These are phyloP conservation scores for Xestia xanthographa DNA, from an alignment of 2,888 invertebrate species.

Conservation along the genomic window DNA sequence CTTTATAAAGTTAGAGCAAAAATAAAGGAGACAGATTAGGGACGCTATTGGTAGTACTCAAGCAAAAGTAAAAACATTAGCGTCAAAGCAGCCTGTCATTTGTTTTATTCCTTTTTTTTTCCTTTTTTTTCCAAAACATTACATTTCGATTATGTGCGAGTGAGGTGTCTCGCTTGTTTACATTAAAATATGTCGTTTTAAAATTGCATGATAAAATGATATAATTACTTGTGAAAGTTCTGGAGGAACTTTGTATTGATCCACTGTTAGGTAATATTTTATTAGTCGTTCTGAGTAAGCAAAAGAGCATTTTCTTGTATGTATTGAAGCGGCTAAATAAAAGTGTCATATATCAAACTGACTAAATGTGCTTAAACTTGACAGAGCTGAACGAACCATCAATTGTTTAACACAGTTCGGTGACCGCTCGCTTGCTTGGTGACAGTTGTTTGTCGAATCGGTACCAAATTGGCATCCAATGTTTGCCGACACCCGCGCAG, in stretches of 20 bases:
- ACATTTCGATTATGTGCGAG: too few species aligned
- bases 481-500: neutral
- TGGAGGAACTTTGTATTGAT: too few species aligned
- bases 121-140: too few species aligned
- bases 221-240: too few species aligned
- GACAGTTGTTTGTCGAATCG: neutral
- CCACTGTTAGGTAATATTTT: too few species aligned
- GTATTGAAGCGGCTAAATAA: neutral
- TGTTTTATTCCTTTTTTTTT: too few species aligned
- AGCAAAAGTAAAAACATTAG: neutral
- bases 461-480: neutral
- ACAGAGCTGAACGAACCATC: neutral
- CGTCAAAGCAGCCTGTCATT: too few species aligned
- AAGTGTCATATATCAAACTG: neutral
- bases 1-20: constrained; percentile 23
- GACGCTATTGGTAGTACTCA: neutral
- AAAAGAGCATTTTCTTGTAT: too few species aligned
- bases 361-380: neutral
- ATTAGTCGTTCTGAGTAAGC: fast-evolving
- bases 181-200: too few species aligned
- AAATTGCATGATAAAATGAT: too few species aligned
- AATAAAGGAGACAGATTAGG: constrained; percentile 13
- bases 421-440: neutral
- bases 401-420: neutral
- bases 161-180: too few species aligned